Percentiles rank a stretch among this genome's conserved stretches.
Conservation (phyloP, 1,140 invertebrate genomes). For the Laupala kohalensis region DNA sequence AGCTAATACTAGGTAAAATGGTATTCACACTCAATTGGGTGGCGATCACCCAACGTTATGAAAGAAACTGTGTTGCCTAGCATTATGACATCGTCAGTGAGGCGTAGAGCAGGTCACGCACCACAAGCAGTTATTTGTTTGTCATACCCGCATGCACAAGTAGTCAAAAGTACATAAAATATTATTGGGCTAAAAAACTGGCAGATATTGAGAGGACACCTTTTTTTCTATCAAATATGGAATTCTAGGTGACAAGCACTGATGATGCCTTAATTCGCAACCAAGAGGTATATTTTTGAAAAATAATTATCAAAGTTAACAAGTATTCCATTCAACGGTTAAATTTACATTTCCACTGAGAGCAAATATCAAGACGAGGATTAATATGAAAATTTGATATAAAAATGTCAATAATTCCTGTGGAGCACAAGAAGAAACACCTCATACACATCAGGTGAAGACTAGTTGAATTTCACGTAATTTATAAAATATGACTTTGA, state of each 20-base stretch:
- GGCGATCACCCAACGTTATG: background rate
- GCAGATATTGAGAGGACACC: background rate
- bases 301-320: background rate
- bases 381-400: background rate
- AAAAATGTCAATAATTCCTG: background rate
- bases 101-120: background rate
- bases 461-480: background rate
- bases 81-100: background rate
- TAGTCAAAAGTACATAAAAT: background rate
- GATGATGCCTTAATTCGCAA: background rate
- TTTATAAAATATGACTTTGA: background rate
- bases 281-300: background rate
- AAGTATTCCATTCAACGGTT: background rate
- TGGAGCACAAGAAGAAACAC: background rate
- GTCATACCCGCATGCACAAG: background rate
- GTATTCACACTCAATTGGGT: background rate
- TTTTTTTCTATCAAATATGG: background rate
- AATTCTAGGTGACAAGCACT: background rate
- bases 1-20: background rate
- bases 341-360: background rate
- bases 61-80: background rate
- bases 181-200: background rate
- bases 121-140: background rate
- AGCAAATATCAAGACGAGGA: background rate
- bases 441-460: background rate